phyloP scores from a whole-genome alignment of 2,888 invertebrate genomes.

The Theretra japonica region DNA sequence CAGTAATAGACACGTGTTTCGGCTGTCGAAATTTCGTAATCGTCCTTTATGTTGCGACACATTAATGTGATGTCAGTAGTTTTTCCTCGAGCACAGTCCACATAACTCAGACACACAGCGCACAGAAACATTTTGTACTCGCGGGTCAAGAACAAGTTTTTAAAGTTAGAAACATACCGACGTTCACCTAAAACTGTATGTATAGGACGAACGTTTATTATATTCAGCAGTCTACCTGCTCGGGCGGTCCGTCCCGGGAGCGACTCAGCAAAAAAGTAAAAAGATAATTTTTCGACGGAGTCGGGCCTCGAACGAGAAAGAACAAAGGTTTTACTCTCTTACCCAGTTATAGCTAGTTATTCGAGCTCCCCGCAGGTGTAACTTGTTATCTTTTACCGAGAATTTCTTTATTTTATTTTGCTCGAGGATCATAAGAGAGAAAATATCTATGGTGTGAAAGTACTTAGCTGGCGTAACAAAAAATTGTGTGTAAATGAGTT shows the following conservation, averaged over 20 bases:
- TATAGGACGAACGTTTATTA: constrained; percentile 64
- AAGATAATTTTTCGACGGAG: constrained; percentile 79
- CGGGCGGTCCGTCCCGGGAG: constrained; percentile 65
- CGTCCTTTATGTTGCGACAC: background rate
- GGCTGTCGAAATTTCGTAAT: background rate
- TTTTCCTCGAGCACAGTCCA: constrained; percentile 11
- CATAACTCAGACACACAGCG: background rate
- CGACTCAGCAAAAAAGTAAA: constrained; percentile 78
- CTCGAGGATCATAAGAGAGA: constrained; percentile 53
- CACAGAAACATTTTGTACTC: constrained; percentile 23
- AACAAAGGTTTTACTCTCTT: constrained; percentile 78
- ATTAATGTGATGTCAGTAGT: constrained; percentile 9
- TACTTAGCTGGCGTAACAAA: constrained; percentile 32
- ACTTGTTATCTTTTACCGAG: constrained; percentile 75
- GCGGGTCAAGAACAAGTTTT: constrained; percentile 30
- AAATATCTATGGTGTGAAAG: constrained; percentile 62
- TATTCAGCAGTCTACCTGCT: constrained; percentile 76
- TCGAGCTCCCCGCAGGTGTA: constrained; percentile 75
- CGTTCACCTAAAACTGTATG: constrained; percentile 46
- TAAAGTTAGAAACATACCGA: constrained; percentile 33
- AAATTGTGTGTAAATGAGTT: constrained; percentile 5
- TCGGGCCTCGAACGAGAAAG: constrained; percentile 70
- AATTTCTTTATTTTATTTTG: constrained; percentile 68
- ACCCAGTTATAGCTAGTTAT: constrained; percentile 79
- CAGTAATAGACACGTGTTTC: too few relatives aligned